phyloP scores from a whole-genome alignment of 2,888 invertebrate genomes.

The Lasioglossum calceatum region DNA sequence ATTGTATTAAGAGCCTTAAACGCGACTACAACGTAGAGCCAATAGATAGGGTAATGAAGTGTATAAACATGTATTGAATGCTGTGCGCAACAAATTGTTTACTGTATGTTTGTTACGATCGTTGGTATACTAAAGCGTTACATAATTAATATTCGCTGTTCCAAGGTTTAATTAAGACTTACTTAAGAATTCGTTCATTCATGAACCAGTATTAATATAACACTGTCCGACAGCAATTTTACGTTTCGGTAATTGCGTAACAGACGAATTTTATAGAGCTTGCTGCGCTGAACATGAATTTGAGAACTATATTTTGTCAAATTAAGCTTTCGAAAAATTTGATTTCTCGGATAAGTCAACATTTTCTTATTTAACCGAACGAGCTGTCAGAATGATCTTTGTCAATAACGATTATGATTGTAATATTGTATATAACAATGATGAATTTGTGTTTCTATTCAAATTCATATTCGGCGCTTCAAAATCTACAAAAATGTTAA shows the following conservation, averaged over 20 bases:
- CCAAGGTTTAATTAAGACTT: constrained; percentile 6
- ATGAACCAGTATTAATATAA: constrained; percentile 2
- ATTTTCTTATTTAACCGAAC: not conserved
- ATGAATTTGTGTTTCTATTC: not conserved
- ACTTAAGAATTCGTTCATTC: not conserved
- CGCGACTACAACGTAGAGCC: constrained; percentile 46
- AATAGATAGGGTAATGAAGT: constrained; percentile 58
- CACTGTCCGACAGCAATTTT: not conserved
- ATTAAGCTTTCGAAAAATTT: not conserved
- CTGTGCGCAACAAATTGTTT: constrained; percentile 65
- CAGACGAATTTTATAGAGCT: not conserved
- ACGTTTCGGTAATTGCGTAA: not conserved
- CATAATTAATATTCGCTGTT: constrained; percentile 6
- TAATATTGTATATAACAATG: not conserved
- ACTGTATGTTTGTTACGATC: constrained; percentile 69
- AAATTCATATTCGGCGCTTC: not conserved
- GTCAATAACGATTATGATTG: not conserved
- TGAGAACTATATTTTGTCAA: not conserved
- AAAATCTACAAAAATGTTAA: not conserved
- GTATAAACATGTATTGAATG: constrained; percentile 65
- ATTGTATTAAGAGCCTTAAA: constrained; percentile 64
- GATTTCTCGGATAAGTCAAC: not conserved
- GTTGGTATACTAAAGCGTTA: constrained; percentile 66
- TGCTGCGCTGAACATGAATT: not conserved
- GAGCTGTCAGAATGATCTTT: not conserved